Percentiles rank a stretch among this genome's conserved stretches.
Conservation (phyloP, 1,140 invertebrate genomes). For the Ectropis grisescens region DNA sequence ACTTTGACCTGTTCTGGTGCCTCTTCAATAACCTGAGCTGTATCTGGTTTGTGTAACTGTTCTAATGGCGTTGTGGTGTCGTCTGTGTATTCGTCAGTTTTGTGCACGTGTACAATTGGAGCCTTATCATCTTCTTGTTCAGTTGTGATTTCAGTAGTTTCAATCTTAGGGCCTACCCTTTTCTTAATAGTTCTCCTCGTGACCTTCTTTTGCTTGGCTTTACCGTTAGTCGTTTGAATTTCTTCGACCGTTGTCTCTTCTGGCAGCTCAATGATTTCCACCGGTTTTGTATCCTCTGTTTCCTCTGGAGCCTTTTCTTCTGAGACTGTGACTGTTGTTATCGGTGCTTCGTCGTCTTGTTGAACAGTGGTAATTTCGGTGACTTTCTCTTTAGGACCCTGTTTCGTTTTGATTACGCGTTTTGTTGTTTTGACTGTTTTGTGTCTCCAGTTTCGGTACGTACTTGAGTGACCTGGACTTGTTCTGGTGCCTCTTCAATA, state of each 20-base stretch:
- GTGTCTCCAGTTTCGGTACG: conserved; percentile 1
- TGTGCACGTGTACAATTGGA: conserved; percentile 14
- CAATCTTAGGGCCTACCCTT: conserved; percentile 19
- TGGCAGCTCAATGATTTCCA: conserved; percentile 18
- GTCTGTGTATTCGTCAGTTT: conserved; percentile 25
- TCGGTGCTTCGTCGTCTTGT: conserved; percentile 33
- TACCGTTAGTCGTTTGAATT: conserved; percentile 28
- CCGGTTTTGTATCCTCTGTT: conserved; percentile 6
- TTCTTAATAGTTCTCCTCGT: conserved; percentile 49
- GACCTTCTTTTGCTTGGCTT: conserved; percentile 28
- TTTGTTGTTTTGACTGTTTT: not conserved
- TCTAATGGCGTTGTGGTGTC: conserved; percentile 10
- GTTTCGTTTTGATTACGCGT: conserved; percentile 1
- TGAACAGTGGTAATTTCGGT: conserved; percentile 35
- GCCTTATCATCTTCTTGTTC: conserved; percentile 28
- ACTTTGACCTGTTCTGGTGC: conserved; percentile 30
- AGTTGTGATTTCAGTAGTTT: conserved; percentile 34
- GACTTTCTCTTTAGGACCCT: conserved; percentile 20
- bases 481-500: conserved; percentile 2
- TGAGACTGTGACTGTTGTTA: conserved; percentile 24
- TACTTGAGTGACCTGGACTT: conserved; percentile 1
- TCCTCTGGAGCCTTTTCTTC: conserved; percentile 13
- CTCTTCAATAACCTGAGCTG: conserved; percentile 26
- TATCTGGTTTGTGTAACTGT: not conserved
- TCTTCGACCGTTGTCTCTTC: conserved; percentile 24